Conservation (phyloP, 2,113 vertebrate species). For the Corythornis vintsioides region DNA sequence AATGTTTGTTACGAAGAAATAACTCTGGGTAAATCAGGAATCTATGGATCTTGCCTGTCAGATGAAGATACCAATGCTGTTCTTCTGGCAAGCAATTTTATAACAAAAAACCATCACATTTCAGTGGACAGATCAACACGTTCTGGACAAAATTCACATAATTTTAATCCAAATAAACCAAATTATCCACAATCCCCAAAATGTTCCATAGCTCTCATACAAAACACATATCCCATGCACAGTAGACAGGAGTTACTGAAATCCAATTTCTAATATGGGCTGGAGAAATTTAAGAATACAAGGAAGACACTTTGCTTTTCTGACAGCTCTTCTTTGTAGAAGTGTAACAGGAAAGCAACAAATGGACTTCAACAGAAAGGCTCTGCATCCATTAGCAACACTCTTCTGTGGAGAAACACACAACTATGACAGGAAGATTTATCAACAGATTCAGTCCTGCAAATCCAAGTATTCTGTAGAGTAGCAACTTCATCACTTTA, state of each 20-base stretch:
- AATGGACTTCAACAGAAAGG: not conserved
- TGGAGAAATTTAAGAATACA: not conserved
- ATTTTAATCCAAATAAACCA: not conserved
- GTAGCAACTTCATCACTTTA: not conserved
- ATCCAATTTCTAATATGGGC: not conserved
- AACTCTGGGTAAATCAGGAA: slow-evolving; percentile 2
- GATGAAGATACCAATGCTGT: not conserved
- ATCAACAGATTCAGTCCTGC: not conserved
- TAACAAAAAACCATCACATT: not conserved
- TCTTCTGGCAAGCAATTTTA: not conserved
- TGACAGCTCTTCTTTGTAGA: not conserved
- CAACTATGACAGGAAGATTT: not conserved
- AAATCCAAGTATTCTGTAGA: not conserved
- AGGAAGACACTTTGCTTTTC: not conserved
- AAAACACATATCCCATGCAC: not conserved
- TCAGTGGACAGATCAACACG: not conserved
- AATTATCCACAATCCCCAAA: not conserved
- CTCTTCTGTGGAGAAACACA: not conserved
- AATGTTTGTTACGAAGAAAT: slow-evolving; percentile 17
- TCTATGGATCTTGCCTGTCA: not conserved
- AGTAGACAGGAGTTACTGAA: not conserved
- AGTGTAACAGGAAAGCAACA: not conserved
- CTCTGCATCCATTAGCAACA: not conserved
- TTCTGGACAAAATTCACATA: not conserved
- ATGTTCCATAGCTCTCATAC: not conserved